Evolutionary conservation across 23 tunicate genomes (phyloP), one percentile per base, ranked within the genome.

Genomic region (Trididemnum miniatum): DNA sequence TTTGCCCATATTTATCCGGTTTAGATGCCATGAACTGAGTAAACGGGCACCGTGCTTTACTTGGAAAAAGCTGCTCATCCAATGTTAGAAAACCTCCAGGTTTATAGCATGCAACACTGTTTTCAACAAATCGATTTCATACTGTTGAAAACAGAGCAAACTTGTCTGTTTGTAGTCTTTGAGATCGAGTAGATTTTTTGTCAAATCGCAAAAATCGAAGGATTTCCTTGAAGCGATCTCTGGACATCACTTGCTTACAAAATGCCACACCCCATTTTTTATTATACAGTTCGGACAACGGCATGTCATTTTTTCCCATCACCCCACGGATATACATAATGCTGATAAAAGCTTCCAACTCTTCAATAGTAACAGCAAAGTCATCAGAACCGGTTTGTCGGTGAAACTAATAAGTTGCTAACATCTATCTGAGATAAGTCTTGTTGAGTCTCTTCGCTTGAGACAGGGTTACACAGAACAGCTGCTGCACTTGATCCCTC

Each of bases 191-290:
- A 30, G 76, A 71, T 71, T 71, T 71, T 71, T 71, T 71, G 38
- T 71, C 44, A 71, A 71, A 71, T 71, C 76, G 76, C 76, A 18
- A 33, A 62, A 62, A 62, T 62, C 67, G 67, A 24, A 62, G 39
- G 76, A 71, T 71, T 24, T 71, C 36, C 76, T 71, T 71, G 38
- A 71, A 71, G 5, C 76, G 76, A 71, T 71, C 38, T 71, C 76
- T 71, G 76, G 76, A 71, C 76, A 71, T 33, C 76, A 71, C 76
- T 71, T 71, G 76, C 38, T 71, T 31, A 71, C 76, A 71, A 71
- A 71, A 71, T 71, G 38, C 76, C n/a, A 71, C 76, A 71, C 76
- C 38, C 76, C 76, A 71, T 15, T 71, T 71, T 24, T 71, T 71
- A 64, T 31, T 28, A 35, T 37, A 71, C 28, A 71, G 76, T 20